Evolutionary conservation across 2,888 invertebrate genomes (phyloP), one percentile per base, ranked within the genome.

Genomic region (Melanchra persicariae): DNA sequence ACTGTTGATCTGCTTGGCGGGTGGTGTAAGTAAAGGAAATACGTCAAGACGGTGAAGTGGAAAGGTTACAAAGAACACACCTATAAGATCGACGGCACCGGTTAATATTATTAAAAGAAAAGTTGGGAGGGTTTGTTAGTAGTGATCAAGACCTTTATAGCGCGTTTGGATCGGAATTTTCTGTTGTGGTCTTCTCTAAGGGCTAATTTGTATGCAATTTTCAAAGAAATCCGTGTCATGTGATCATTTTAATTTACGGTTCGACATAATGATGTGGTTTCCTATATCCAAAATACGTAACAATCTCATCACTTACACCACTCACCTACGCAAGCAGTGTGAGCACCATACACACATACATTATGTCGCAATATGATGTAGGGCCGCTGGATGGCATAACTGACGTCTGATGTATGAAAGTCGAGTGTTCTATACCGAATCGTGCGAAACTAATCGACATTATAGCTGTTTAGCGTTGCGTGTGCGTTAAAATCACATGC

Each of bases 1-100:
- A 89, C 93, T 92, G 91, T 90, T 90, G 91, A 87, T 90, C 87
- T 89, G 88, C 26, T 84, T 88, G 86, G 62, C 74, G 70, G 70
- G 77, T 86, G 90, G 91, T 83, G 59, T 77, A 90, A 79, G 84
- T 70, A n/a, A 74, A 77, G 65, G 51, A 60, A 43, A 19, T 30
- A 55, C 17, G 37, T 62, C 4, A 26, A 34, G 10, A 52, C 26
- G 15, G 9, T 17, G 45, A 51, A 64, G 19, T 47, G 37, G 7
- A 61, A 47, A 72, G 22, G 30, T 62, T 12, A n/a, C 7, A 37
- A 74, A 37, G 15, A 64, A 19, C 10, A 45, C n/a, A 15, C 19
- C 9, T 1, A 17, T 17, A 10, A 22, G 26, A 22, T 70, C 1
- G 1, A n/a, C 9, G 45, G 19, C 7, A 40, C 6, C 30, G 12